phyloP scores from a whole-genome alignment of 2,113 vertebrate species.

The Lonchura striata region DNA sequence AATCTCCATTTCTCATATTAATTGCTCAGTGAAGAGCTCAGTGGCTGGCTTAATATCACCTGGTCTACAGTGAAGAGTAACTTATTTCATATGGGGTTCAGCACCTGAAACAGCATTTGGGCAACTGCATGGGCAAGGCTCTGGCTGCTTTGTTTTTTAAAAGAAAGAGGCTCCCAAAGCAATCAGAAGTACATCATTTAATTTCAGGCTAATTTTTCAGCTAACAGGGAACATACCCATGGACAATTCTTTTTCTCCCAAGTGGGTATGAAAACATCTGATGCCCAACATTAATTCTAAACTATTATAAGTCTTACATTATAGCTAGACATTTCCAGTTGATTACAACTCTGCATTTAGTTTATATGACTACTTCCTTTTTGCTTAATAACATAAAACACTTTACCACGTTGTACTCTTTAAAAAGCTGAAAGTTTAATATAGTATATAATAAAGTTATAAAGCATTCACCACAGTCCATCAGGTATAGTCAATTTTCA shows the following conservation, averaged over 20 bases:
- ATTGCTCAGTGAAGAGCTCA: not conserved
- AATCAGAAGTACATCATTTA: not conserved
- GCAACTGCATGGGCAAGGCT: not conserved
- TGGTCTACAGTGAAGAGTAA: not conserved
- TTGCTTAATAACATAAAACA: not conserved
- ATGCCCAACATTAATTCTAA: not conserved
- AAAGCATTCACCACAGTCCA: conserved; percentile 55
- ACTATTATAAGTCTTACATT: not conserved
- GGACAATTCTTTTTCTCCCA: not conserved
- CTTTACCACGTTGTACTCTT: conserved; percentile 10
- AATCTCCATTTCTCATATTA: conserved; percentile 48
- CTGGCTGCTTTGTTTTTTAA: not conserved
- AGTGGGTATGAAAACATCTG: not conserved
- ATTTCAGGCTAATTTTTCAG: not conserved
- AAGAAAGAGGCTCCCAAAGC: not conserved
- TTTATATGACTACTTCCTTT: not conserved
- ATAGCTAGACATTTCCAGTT: conserved; percentile 17
- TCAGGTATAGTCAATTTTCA: not conserved
- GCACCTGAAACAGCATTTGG: not conserved
- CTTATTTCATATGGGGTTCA: not conserved
- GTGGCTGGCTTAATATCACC: not conserved
- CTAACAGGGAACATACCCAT: not conserved
- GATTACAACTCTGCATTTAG: conserved; percentile 52
- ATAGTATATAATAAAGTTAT: no score
- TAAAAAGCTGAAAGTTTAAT: conserved; percentile 45